phyloP scores from a whole-genome alignment of 2,888 invertebrate genomes.

The Mycalesis mineus region DNA sequence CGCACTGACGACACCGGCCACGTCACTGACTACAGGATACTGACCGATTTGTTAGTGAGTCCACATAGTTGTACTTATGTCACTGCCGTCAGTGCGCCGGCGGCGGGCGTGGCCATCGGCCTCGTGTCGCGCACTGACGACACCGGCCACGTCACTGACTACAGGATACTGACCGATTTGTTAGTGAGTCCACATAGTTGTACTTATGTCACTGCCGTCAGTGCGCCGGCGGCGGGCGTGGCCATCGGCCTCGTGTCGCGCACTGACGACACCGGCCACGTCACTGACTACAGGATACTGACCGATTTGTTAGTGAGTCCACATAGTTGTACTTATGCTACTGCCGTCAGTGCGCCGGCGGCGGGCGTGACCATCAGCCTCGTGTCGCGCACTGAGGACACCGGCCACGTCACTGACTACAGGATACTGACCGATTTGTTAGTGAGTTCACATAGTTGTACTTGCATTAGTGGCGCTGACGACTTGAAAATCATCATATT shows the following conservation, averaged over 20 bases:
- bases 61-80: conserved; percentile 2
- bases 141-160: too few species aligned
- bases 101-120: too few species aligned
- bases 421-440: background rate
- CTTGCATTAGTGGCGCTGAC: too few species aligned
- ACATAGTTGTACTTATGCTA: background rate
- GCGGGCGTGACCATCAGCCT: too few species aligned
- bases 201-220: background rate
- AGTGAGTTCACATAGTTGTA: too few species aligned
- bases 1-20: conserved; percentile 73
- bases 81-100: too few species aligned
- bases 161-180: too few species aligned
- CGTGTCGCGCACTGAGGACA: background rate
- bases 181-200: background rate
- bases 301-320: background rate
- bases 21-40: conserved; percentile 86
- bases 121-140: too few species aligned
- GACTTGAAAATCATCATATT: too few species aligned
- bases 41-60: conserved; percentile 93
- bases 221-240: background rate
- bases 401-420: background rate
- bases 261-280: background rate
- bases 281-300: background rate
- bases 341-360: too few species aligned
- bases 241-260: background rate